Conservation (phyloP, 2,113 vertebrate genomes). For the Pituophis catenifer region DNA sequence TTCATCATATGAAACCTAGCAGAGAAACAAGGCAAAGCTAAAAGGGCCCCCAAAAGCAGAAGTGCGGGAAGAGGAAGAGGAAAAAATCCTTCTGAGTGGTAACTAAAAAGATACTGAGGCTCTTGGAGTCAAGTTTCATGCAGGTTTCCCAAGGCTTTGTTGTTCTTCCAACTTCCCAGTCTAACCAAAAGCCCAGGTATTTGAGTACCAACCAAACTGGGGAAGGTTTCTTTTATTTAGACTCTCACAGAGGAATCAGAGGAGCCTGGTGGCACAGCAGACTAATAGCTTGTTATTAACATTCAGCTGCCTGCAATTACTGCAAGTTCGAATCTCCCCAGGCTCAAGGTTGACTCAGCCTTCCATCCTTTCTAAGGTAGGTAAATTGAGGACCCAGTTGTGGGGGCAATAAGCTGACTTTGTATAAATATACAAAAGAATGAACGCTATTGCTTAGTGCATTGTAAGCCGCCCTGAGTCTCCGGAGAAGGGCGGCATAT, state of each 20-base stretch:
- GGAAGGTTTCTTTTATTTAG: not conserved
- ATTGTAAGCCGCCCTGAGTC: too few species aligned
- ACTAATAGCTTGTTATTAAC: too few species aligned
- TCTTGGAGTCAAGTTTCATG: not conserved
- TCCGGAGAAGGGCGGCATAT: too few species aligned
- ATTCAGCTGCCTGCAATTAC: too few species aligned
- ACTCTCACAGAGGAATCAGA: not conserved
- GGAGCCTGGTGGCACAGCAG: too few species aligned
- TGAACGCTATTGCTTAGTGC: too few species aligned
- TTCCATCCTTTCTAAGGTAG: too few species aligned
- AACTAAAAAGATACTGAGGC: not conserved
- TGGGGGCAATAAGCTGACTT: too few species aligned
- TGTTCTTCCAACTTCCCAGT: not conserved
- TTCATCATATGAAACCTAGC: fast-evolving
- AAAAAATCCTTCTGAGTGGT: not conserved
- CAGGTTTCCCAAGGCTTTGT: not conserved
- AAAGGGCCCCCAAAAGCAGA: not conserved
- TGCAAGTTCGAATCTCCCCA: too few species aligned
- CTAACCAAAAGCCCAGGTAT: not conserved
- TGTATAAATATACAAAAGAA: too few species aligned
- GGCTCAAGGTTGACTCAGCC: too few species aligned
- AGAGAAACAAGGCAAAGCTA: fast-evolving
- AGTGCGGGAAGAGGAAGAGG: fast-evolving
- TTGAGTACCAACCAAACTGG: not conserved
- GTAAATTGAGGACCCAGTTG: too few species aligned